Conservation (phyloP, 2,888 invertebrate species). For the Helobdella robusta region DNA sequence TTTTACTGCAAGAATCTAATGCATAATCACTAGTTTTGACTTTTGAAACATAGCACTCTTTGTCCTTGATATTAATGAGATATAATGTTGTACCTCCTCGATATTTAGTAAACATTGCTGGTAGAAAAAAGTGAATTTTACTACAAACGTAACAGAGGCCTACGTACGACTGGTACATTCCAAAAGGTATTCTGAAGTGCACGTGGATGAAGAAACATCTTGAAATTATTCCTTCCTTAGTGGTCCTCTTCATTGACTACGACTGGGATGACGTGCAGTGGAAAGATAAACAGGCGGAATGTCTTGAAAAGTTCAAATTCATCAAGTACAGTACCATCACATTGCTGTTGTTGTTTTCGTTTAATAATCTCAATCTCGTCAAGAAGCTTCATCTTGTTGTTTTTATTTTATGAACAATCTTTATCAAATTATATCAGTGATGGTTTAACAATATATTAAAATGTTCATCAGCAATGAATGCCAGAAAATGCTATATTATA, state of each 20-base stretch:
- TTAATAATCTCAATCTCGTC: neutral
- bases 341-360: neutral
- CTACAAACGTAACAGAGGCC: slow-evolving; percentile 55
- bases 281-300: slow-evolving; percentile 89
- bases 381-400: neutral
- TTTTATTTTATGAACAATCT: neutral
- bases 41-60: too few relatives aligned
- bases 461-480: too few relatives aligned
- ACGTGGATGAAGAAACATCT: slow-evolving; percentile 92
- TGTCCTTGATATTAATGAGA: too few relatives aligned
- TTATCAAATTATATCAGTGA: too few relatives aligned
- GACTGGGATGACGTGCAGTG: slow-evolving; percentile 92
- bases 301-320: slow-evolving; percentile 73
- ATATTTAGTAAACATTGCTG: neutral
- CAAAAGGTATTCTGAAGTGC: slow-evolving; percentile 73
- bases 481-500: too few relatives aligned
- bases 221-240: slow-evolving; percentile 76
- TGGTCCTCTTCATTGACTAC: slow-evolving; percentile 87
- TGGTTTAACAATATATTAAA: too few relatives aligned
- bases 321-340: slow-evolving; percentile 47
- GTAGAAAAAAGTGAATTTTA: neutral
- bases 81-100: too few relatives aligned
- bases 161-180: slow-evolving; percentile 85
- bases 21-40: too few relatives aligned
- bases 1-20: too few relatives aligned